phyloP scores from a whole-genome alignment of 2,797 vertebrate genomes.

The Peromyscus aztecus region DNA sequence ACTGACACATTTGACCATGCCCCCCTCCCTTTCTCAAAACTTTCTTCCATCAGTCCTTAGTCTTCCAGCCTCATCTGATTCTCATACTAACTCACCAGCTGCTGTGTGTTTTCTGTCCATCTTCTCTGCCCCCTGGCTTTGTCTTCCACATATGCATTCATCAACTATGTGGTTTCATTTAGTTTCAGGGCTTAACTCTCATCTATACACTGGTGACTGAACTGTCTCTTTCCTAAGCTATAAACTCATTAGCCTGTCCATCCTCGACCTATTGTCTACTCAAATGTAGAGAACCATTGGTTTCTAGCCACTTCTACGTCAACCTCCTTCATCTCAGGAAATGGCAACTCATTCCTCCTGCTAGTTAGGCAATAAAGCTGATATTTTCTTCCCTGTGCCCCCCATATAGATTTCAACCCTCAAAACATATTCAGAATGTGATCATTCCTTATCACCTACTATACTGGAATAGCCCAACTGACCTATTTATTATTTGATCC shows the following conservation, averaged over 20 bases:
- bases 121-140: neutral
- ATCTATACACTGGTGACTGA: neutral
- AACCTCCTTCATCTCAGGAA: neutral
- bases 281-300: neutral
- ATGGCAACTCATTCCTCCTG: neutral
- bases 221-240: conserved; percentile 6
- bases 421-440: neutral
- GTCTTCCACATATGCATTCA: neutral
- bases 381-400: neutral
- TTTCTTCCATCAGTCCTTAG: neutral
- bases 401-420: neutral
- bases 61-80: neutral
- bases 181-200: neutral
- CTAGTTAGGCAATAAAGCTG: neutral
- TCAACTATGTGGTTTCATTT: neutral
- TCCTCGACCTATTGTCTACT: neutral
- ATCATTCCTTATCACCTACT: neutral
- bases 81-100: neutral
- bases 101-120: neutral
- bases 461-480: neutral
- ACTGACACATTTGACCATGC: neutral
- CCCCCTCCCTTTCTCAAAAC: neutral
- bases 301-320: neutral
- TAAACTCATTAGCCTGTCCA: neutral
- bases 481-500: neutral